Evolutionary conservation across 2,888 invertebrate genomes (phyloP), one percentile per base, ranked within the genome.

Genomic region (Ethmia dodecea): DNA sequence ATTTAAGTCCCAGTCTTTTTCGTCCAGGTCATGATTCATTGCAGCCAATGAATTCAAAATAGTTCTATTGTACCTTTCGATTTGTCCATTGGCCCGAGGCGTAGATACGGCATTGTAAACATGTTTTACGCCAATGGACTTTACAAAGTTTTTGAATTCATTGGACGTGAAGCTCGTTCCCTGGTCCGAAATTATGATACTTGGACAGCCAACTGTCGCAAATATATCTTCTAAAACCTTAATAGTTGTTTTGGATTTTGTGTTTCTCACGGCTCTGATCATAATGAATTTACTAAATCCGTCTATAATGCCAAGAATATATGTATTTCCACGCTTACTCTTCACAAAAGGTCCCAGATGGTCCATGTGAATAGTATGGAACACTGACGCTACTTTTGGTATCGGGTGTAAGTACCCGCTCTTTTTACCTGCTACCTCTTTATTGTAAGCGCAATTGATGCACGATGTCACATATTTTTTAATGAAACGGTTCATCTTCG

Each of bases 341-440:
- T 47, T 55, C n/a, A 55, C 51, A 38, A 73, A 77, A 2, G 70
- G 72, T 1, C 72, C 71, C 2, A 77, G 32, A 39, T 76, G 73
- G 41, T 77, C 74, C 0, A 77, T 33, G 38, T 77, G 71, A 3
- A 77, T 24, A 0, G 64, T 70, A 27, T 73, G 56, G 18, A 80
- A 67, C 0, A 71, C 71, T 8, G 53, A 45, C 0, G 48, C 34
- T 5, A 56, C 45, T 35, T 75, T 74, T 15, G 58, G 52, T 18
- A 76, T 75, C 1, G 68, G 59, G 33, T 72, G 55, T 11, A 75
- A 36, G 18, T 48, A 44, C n/a, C 71, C 71, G 2, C 28, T 9
- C n/a, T 28, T 20, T 40, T 57, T 27, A 3, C 12, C 9, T 11
- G 57, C 56, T 10, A 42, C 31, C 9, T 44, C 34, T 39, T 74